These are phyloP conservation scores for Drosophila leonis DNA, from an alignment of 2,888 invertebrate species.

Conservation along the genomic window DNA sequence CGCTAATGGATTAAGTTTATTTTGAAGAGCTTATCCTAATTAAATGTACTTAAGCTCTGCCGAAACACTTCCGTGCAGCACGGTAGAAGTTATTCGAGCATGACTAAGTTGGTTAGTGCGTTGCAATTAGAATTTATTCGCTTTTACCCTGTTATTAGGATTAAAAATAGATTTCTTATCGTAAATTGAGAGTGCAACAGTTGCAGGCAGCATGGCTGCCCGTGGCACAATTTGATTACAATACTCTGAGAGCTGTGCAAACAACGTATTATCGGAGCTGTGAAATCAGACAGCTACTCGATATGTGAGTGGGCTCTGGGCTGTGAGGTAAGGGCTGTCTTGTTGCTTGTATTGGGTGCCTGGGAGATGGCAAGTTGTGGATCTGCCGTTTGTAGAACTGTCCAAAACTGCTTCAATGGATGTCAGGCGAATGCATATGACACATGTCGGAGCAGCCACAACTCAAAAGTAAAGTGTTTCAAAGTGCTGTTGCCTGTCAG, in stretches of 20 bases:
- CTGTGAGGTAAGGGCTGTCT: neutral
- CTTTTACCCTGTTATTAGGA: neutral
- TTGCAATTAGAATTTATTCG: slow-evolving; percentile 1
- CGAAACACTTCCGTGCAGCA: neutral
- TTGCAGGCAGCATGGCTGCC: slow-evolving; percentile 21
- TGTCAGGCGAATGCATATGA: slow-evolving; percentile 73
- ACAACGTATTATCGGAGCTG: slow-evolving; percentile 61
- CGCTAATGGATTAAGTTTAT: neutral
- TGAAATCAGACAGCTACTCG: slow-evolving; percentile 68
- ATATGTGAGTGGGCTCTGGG: slow-evolving; percentile 29
- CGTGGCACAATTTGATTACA: slow-evolving; percentile 41
- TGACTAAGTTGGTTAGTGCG: neutral
- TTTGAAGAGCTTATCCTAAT: neutral
- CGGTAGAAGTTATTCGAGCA: neutral
- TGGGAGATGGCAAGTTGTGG: slow-evolving; percentile 32
- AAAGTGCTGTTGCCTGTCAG: slow-evolving; percentile 24
- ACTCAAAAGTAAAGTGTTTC: slow-evolving; percentile 40
- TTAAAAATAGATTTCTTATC: slow-evolving; percentile 14
- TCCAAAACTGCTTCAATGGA: slow-evolving; percentile 43
- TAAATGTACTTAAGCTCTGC: neutral
- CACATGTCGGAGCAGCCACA: slow-evolving; percentile 63
- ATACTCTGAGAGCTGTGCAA: slow-evolving; percentile 52
- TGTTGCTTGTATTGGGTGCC: neutral
- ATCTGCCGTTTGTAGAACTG: slow-evolving; percentile 31
- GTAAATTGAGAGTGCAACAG: slow-evolving; percentile 5